These are phyloP conservation scores for Noctilio leporinus DNA, from an alignment of 2,113 vertebrate species.

Conservation along the genomic window DNA sequence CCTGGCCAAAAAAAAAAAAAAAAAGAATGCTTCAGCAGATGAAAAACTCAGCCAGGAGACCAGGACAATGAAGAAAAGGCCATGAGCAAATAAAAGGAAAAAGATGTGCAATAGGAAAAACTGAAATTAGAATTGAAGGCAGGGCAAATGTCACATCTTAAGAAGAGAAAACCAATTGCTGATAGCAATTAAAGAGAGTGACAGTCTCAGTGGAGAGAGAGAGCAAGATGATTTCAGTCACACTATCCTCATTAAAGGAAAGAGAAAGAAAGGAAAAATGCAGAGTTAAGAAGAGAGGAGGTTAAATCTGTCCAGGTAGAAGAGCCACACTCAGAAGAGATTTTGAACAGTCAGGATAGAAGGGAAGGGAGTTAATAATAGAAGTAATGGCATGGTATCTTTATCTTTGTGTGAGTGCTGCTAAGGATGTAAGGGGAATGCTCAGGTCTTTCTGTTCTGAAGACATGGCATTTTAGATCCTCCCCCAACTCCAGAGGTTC, in stretches of 20 bases:
- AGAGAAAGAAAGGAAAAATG: not conserved
- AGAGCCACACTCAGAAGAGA: not conserved
- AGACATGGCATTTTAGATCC: not conserved
- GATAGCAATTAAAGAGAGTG: not conserved
- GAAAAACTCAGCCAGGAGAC: not conserved
- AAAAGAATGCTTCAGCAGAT: not conserved
- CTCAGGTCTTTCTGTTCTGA: not conserved
- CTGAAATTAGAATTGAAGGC: not conserved
- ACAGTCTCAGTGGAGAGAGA: not conserved
- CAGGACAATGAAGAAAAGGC: not conserved
- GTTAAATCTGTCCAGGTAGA: not conserved
- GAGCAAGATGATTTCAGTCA: not conserved
- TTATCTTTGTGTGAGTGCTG: not conserved
- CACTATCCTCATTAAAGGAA: not conserved
- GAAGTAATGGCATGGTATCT: not conserved
- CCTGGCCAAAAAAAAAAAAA: not conserved
- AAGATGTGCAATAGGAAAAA: not conserved
- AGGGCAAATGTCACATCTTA: not conserved
- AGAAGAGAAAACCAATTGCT: not conserved
- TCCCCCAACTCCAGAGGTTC: not conserved
- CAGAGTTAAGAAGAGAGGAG: not conserved
- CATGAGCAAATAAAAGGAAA: not conserved
- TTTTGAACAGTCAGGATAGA: not conserved
- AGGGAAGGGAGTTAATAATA: not conserved
- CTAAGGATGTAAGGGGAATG: not conserved